A percentile compares a stretch with the other conserved stretches of the same genome.
phyloP scores from a whole-genome alignment of 2,113 vertebrate genomes.

The Myrmecobius fasciatus region DNA sequence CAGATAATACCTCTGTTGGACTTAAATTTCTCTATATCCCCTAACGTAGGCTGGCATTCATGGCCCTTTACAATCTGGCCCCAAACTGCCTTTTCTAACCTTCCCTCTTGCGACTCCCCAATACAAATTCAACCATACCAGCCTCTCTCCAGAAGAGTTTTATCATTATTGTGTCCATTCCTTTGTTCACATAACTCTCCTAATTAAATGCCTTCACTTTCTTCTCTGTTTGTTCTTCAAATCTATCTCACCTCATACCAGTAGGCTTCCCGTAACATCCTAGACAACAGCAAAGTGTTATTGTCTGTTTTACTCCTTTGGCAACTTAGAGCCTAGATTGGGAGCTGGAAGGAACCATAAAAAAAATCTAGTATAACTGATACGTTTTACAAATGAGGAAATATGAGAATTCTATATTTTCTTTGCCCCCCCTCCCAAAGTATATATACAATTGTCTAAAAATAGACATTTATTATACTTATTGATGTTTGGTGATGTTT shows the following conservation, averaged over 20 bases:
- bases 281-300: neutral
- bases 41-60: neutral
- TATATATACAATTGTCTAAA: neutral
- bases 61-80: neutral
- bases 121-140: neutral
- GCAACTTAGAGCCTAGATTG: neutral
- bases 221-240: neutral
- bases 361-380: neutral
- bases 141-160: neutral
- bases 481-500: neutral
- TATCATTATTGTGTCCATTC: neutral
- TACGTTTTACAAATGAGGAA: neutral
- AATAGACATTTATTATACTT: neutral
- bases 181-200: neutral
- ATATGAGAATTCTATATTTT: neutral
- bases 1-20: neutral
- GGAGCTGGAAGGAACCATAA: neutral
- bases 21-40: neutral
- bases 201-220: neutral
- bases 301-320: neutral
- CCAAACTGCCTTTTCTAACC: neutral
- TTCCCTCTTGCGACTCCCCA: neutral
- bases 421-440: neutral
- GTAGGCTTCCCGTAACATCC: neutral
- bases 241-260: neutral